Evolutionary conservation across 2,113 vertebrate genomes (phyloP), one percentile per base, ranked within the genome.

Genomic region (Protomyctophum bolini): DNA sequence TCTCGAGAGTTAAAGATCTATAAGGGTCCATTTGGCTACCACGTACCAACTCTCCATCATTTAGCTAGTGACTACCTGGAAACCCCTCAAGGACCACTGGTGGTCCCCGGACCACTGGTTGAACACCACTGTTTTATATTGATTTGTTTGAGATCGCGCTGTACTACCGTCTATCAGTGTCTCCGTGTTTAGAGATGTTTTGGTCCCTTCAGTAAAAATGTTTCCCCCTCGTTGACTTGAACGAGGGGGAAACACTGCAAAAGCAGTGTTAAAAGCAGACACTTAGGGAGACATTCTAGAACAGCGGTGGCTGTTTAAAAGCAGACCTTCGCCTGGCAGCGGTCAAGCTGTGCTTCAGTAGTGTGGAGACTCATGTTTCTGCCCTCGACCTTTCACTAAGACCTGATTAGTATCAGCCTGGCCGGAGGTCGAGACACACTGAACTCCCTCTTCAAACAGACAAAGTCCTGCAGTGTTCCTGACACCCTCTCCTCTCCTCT

Each of bases 391-490:
- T 69, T 72, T 62, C 65, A 55, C 59, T 12, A 21, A 28, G 46
- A 68, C 64, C 73, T 73, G 83, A 87, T 86, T 81, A 86, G 83
- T 64, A 21, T 21, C 21, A 21, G 21, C 21, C 21, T 21, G 21
- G 21, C 21, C 21, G 21, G 21, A 21, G 58, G 55, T 60, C 62
- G 57, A 41, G 65, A 72, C 67, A 70, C 66, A 48, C 72, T 75
- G 56, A 82, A 79, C 63, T 66, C 60, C 49, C 21, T 21, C 21
- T 21, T 21, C 21, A 21, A 21, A 21, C 21, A 21, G 21, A 21
- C 21, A 21, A 21, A 21, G 21, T 79, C 76, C 83, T 85, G 83
- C 68, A 41, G 78, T 68, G 68, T 70, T 54, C 68, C 41, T 75
- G 77, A 76, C 77, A 89, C 66, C 61, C 56, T 51, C 56, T 21